phyloP scores from a whole-genome alignment of 2,113 vertebrate genomes.

The Sitta europaea region DNA sequence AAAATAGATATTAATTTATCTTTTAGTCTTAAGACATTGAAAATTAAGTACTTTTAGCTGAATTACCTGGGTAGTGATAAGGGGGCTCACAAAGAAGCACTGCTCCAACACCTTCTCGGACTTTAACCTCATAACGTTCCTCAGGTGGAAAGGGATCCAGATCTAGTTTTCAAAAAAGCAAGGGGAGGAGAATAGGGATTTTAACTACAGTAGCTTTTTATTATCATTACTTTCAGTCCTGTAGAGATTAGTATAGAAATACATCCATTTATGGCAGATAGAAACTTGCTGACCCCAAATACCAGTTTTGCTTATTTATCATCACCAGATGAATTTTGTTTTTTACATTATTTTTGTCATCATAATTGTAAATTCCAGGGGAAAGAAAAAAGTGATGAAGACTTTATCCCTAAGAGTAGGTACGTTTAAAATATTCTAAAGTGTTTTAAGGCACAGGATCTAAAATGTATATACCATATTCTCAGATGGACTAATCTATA shows the following conservation, averaged over 20 bases:
- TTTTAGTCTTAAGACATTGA: neutral
- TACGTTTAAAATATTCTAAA: neutral
- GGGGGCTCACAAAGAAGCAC: slow-evolving; percentile 92
- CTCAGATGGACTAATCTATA: neutral
- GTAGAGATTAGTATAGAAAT: neutral
- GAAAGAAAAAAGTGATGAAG: neutral
- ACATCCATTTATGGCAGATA: neutral
- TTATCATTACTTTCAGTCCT: neutral
- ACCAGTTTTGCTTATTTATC: neutral
- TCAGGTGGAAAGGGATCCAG: slow-evolving; percentile 93
- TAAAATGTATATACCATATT: neutral
- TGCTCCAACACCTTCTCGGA: slow-evolving; percentile 89
- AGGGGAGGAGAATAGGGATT: neutral
- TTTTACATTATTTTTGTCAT: neutral
- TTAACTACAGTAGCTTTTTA: neutral
- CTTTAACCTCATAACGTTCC: slow-evolving; percentile 84
- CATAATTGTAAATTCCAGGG: neutral
- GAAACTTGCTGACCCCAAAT: neutral
- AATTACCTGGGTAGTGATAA: slow-evolving; percentile 89
- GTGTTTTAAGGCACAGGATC: neutral
- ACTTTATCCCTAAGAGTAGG: neutral
- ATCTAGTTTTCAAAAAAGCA: slow-evolving; percentile 70
- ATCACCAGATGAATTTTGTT: neutral
- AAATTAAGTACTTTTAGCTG: neutral
- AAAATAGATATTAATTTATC: neutral